Base-by-base conservation (phyloP, 2,113 vertebrate genomes). In the Cinclus cinclus region DNA sequence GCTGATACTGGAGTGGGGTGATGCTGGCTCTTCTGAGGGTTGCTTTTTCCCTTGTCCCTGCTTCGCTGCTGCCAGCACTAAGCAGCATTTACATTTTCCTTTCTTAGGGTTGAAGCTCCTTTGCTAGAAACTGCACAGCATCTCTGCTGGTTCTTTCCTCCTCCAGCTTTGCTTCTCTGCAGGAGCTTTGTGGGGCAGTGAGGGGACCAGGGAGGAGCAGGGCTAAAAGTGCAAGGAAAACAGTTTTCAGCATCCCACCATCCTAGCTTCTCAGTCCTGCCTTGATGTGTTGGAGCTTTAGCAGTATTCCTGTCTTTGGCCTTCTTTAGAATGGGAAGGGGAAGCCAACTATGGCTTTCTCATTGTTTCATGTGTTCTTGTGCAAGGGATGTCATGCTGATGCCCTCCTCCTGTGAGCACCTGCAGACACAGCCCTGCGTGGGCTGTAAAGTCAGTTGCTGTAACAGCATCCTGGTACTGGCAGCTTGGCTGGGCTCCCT, bases 371-470 rank as follows among this genome's bases (percentile, higher is more conserved):
- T 4, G 47, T 6, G 5, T 16, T 42, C 65, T 60, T 12, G 18
- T 77, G 0, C 25, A 6, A 73, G 49, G 73, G 53, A 23, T 73
- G 75, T 53, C 18, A 10, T 15, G 0, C 69, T 49, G 82, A 62
- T 62, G 83, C 76, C 85, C 82, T 93, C 78, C 83, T 84, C 46
- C 83, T n/a, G 74, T 1, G 0, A 62, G 73, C 85, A 24, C 2
- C 65, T 0, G 5, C 35, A 79, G 47, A 19, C 65, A 21, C 87
- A n/a, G 76, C 52, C 70, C 46, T 16, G 50, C 23, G 1, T 6
- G 47, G 30, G 23, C 63, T 0, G 0, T 1, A 5, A 35, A 2
- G 46, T 9, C 19, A 2, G 9, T 1, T 31, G 64, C 67, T 52
- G 15, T 2, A 18, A 30, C 41, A 42, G 94, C 35, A 13, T n/a